These are phyloP conservation scores for Amphiduros pacificus DNA, from an alignment of 2,888 invertebrate genomes.

Conservation along the genomic window DNA sequence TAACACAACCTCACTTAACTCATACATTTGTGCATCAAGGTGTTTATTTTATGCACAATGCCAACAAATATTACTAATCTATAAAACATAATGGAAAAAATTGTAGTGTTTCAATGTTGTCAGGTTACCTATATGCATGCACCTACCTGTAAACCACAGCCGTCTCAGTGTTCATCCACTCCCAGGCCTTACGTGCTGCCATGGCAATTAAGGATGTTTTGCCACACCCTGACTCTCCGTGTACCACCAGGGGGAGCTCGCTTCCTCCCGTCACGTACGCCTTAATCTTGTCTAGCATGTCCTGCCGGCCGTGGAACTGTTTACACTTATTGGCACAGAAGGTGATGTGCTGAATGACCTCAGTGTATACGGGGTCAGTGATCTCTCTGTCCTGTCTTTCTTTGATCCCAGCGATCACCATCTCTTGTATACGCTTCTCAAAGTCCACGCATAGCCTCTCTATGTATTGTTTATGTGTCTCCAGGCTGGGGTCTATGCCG, in stretches of 20 bases:
- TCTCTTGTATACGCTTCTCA: constrained; percentile 70
- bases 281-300: constrained; percentile 63
- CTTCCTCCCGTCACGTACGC: constrained; percentile 31
- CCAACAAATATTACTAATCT: neutral
- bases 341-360: constrained; percentile 72
- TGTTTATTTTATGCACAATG: neutral
- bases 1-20: neutral
- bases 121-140: constrained; percentile 27
- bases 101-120: too few relatives aligned
- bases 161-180: constrained; percentile 32
- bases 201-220: constrained; percentile 80
- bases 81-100: too few relatives aligned
- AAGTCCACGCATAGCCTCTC: constrained; percentile 70
- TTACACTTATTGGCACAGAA: constrained; percentile 74
- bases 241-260: constrained; percentile 69
- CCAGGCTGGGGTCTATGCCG: constrained; percentile 62
- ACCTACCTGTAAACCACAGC: constrained; percentile 38
- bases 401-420: constrained; percentile 65
- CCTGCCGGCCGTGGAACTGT: constrained; percentile 72
- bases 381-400: constrained; percentile 62
- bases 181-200: constrained; percentile 62
- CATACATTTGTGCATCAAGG: neutral
- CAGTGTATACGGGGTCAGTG: constrained; percentile 67
- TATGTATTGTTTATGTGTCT: constrained; percentile 70
- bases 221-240: constrained; percentile 80